These are phyloP conservation scores for Neoseiulus cucumeris DNA, from an alignment of 1,140 invertebrate species.

Conservation along the genomic window DNA sequence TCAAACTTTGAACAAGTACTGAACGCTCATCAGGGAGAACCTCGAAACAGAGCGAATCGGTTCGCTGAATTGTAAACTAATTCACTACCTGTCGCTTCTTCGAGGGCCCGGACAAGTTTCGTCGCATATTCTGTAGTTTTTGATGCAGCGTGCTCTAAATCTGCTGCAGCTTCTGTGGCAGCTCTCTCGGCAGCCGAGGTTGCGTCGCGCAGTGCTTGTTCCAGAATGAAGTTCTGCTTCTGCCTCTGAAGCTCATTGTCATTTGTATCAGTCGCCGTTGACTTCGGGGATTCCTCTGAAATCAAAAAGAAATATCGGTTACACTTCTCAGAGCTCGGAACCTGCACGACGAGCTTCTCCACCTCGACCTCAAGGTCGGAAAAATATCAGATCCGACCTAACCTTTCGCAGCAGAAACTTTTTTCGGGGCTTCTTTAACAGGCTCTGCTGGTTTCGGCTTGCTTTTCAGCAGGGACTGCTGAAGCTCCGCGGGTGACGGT, in stretches of 20 bases:
- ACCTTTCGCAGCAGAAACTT: not conserved
- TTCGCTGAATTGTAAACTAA: too few species aligned
- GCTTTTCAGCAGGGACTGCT: not conserved
- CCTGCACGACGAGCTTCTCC: too few species aligned
- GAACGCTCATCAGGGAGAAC: too few species aligned
- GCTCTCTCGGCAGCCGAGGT: not conserved
- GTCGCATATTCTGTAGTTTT: not conserved
- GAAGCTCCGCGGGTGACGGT: not conserved
- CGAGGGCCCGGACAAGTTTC: not conserved
- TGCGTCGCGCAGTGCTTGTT: not conserved
- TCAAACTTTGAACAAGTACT: too few species aligned
- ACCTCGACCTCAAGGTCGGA: too few species aligned
- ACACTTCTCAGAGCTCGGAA: too few species aligned
- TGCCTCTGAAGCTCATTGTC: not conserved
- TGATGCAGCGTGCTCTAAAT: not conserved
- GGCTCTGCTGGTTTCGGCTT: not conserved
- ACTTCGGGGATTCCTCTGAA: not conserved
- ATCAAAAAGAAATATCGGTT: not conserved
- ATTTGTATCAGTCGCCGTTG: not conserved
- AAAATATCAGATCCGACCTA: too few species aligned
- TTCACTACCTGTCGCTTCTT: not conserved
- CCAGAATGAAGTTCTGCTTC: slow-evolving; percentile 7
- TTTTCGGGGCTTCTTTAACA: not conserved
- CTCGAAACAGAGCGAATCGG: too few species aligned
- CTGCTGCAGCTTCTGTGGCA: not conserved